Conservation (phyloP, 2,797 vertebrate genomes). For the Merluccius polli region DNA sequence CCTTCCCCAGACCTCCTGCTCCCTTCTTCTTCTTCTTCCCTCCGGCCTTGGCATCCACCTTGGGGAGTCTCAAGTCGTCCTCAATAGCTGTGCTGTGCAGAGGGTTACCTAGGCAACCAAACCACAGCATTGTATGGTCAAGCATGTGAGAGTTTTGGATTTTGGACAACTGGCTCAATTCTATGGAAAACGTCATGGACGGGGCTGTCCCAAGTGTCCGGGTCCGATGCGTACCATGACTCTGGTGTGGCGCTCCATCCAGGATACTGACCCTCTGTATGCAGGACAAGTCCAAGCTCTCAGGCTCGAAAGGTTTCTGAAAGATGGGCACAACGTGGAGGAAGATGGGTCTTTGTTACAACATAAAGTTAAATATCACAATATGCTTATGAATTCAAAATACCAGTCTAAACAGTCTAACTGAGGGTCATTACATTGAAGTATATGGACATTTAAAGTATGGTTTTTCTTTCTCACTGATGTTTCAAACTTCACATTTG, state of each 20-base stretch:
- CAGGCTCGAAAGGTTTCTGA: slow-evolving; percentile 19
- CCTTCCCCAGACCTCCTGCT: not conserved
- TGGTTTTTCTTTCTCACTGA: too few relatives aligned
- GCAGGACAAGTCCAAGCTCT: slow-evolving; percentile 31
- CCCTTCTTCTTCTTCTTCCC: not conserved
- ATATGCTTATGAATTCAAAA: too few relatives aligned
- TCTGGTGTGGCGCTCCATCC: slow-evolving; percentile 30
- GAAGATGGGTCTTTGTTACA: not conserved
- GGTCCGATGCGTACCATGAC: slow-evolving; percentile 27
- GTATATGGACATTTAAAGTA: too few relatives aligned
- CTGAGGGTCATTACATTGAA: too few relatives aligned
- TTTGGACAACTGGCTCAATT: not conserved
- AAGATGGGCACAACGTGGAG: slow-evolving; percentile 8
- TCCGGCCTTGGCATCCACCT: not conserved
- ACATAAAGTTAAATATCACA: too few relatives aligned
- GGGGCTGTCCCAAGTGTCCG: not conserved
- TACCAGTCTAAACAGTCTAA: too few relatives aligned
- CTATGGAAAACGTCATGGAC: not conserved
- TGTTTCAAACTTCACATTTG: too few relatives aligned
- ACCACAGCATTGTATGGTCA: not conserved
- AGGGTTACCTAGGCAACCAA: slow-evolving; percentile 40
- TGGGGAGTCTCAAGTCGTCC: slow-evolving; percentile 35
- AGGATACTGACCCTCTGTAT: slow-evolving; percentile 51
- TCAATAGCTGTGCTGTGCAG: slow-evolving; percentile 63
- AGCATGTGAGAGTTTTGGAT: not conserved